Evolutionary conservation across 2,888 invertebrate genomes (phyloP), one percentile per base, ranked within the genome.

Genomic region (Atherix ibis): DNA sequence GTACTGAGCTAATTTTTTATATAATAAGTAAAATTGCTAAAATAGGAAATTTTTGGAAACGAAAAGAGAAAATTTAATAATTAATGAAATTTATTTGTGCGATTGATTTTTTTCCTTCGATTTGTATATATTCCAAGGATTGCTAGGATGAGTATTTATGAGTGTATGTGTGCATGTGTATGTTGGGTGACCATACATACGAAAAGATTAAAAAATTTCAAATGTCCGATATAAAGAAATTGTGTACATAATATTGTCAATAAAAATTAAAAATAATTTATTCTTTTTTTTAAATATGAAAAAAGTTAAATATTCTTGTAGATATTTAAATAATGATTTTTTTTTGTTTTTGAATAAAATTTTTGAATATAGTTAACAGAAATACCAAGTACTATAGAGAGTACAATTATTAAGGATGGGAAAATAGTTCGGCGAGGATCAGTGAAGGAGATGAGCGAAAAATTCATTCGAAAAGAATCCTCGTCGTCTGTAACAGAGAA

Each of bases 361-460:
- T n/a, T n/a, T n/a, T n/a, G n/a, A 14, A 25, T 15, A 15, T 15
- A 34, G 34, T 22, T 44, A 17, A 47, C 43, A 50, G 48, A 50
- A 35, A 43, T 42, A 30, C 37, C 49, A 38, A n/a, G n/a, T n/a
- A n/a, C n/a, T n/a, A n/a, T n/a, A n/a, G n/a, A n/a, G n/a, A n/a
- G n/a, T n/a, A n/a, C n/a, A n/a, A n/a, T n/a, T n/a, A n/a, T n/a
- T n/a, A n/a, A n/a, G n/a, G n/a, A n/a, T n/a, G n/a, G n/a, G n/a
- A n/a, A 54, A 56, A 61, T 70, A 5, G 68, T 70, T 16, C 64
- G 78, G n/a, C 69, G 75, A 46, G 77, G 73, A 43, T 81, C 81
- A 0, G 77, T 81, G 10, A 78, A 78, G 52, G 79, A 77, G 36
- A 67, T 81, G 42, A 77, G 78, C n/a, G 77, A 81, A 52, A 81